Evolutionary conservation across 2,113 vertebrate species (phyloP).

Genomic region (Cynopterus brachyotis): DNA sequence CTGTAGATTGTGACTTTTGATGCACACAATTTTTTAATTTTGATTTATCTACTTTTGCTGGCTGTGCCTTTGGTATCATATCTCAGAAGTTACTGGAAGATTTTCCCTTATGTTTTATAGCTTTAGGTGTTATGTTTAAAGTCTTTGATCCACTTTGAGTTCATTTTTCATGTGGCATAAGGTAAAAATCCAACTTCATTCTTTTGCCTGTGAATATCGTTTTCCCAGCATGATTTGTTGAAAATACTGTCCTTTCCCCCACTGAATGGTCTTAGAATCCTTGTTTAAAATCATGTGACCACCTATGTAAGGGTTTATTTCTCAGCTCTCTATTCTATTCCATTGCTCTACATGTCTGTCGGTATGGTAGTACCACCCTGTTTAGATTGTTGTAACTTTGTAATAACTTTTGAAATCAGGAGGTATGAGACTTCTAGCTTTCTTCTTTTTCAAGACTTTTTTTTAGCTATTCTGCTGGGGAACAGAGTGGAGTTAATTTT

Average conservation of each 20-base stretch:
- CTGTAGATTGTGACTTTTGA: not conserved
- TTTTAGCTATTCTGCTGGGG: not conserved
- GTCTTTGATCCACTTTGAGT: not conserved
- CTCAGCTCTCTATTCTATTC: not conserved
- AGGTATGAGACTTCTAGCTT: not conserved
- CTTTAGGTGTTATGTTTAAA: not conserved
- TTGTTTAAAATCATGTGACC: constrained; percentile 3
- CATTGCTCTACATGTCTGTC: not conserved
- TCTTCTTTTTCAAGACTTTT: not conserved
- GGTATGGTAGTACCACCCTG: not conserved
- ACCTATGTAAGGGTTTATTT: not conserved
- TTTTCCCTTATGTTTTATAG: not conserved
- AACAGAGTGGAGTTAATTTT: not conserved
- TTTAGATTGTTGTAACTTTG: not conserved
- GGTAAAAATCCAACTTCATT: not conserved
- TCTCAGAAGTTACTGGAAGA: not conserved
- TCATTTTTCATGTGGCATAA: not conserved
- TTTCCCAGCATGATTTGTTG: not conserved
- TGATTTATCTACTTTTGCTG: constrained; percentile 5
- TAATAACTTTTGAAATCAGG: not conserved
- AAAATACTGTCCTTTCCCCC: not conserved
- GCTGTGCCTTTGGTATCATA: not conserved
- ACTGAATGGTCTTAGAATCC: not conserved
- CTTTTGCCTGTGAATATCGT: not conserved
- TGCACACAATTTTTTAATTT: not conserved